A percentile compares a stretch with the other conserved stretches of the same genome.
Evolutionary conservation across 2,113 vertebrate species (phyloP).

Genomic region (Pelecanoides urinatrix): DNA sequence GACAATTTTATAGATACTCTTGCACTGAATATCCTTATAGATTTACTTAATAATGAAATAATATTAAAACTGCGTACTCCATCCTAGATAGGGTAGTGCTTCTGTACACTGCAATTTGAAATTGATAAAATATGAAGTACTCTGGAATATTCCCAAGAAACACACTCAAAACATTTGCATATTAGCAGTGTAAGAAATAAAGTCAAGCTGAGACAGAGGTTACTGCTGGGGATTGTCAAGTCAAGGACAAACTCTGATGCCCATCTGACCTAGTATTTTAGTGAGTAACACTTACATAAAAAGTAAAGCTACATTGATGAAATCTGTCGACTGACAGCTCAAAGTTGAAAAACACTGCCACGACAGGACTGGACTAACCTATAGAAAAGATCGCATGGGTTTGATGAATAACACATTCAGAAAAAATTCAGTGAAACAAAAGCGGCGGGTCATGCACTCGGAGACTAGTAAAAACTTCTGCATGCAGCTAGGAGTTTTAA

Average conservation of each 20-base stretch:
- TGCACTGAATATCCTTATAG: background rate
- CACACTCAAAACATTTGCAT: background rate
- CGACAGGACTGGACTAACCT: background rate
- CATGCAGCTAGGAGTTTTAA: background rate
- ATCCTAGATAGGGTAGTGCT: background rate
- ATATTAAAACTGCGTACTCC: background rate
- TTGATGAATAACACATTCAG: background rate
- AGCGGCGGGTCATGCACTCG: fast-evolving
- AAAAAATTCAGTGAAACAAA: background rate
- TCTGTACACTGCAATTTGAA: background rate
- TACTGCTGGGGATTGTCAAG: background rate
- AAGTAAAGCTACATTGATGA: background rate
- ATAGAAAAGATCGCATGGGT: background rate
- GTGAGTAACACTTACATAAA: background rate
- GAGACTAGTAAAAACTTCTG: background rate
- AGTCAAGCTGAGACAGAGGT: background rate
- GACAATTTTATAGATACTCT: background rate
- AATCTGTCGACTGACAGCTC: background rate
- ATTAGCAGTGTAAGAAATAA: background rate
- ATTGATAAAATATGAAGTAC: background rate
- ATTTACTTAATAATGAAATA: background rate
- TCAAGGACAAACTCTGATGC: background rate
- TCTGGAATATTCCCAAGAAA: background rate
- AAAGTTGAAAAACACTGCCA: background rate
- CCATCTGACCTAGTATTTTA: background rate